Base-by-base conservation (phyloP, 2,797 vertebrate species). In the Myoxocephalus aenaeus region DNA sequence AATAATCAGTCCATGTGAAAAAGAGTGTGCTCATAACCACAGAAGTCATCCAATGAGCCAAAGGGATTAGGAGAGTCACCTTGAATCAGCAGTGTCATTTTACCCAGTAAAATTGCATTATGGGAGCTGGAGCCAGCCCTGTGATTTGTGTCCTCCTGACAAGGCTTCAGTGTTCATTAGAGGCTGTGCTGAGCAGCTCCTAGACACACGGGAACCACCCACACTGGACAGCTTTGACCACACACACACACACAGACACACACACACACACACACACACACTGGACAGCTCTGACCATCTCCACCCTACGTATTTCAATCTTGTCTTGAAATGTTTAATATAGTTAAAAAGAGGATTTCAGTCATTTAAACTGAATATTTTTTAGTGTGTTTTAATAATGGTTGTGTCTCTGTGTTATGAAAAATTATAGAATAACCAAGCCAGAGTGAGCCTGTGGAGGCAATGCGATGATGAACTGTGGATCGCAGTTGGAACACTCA, bases 81-180 rank as follows among this genome's bases (percentile, higher is more conserved):
- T 94, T 94, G 91, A 92, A 92, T 93, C 84, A 91, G 84, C 70
- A 72, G 74, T 86, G 86, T 91, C 88, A 80, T 92, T 91, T 91
- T 92, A 83, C 76, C 76, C 76, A 86, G 89, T 91, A 90, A 94
- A 93, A 94, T 89, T 92, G 87, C 91, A 92, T 94, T 93, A 94
- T 89, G 87, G 88, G 88, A 92, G 86, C 89, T 79, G 83, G 91
- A 89, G 82, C 85, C 68, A 77, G 91, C 70, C 81, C 87, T 81
- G 90, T 93, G 92, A 94, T 94, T 92, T 93, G 92, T 94, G 89
- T 92, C 88, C 90, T 89, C 91, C 84, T 93, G 93, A 92, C 92
- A 92, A 89, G 89, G 80, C 90, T 93, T 94, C 92, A 93, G 75
- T 89, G 89, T 92, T 93, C 92, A 93, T 94, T 93, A 94, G 83